These are phyloP conservation scores for Netelia virgata DNA, from an alignment of 2,888 invertebrate genomes.

Conservation along the genomic window DNA sequence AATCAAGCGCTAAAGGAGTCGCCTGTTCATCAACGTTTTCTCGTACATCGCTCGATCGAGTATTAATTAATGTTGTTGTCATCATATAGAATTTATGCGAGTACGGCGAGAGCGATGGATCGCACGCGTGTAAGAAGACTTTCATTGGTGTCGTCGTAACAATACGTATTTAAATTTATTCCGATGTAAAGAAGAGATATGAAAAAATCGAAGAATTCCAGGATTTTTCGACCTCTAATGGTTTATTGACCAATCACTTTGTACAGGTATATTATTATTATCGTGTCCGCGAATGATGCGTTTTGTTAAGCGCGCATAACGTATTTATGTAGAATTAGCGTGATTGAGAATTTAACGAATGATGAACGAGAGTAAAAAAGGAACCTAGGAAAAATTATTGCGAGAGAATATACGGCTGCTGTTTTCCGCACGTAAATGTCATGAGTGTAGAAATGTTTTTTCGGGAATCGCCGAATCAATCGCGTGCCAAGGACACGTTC, in stretches of 20 bases:
- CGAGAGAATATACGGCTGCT: constrained; percentile 7
- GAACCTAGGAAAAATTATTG: constrained; percentile 7
- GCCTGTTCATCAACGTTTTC: constrained; percentile 20
- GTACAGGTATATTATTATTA: constrained; percentile 34
- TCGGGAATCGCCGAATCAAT: constrained; percentile 13
- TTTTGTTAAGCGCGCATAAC: constrained; percentile 28
- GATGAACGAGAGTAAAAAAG: constrained; percentile 21
- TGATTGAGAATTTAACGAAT: constrained; percentile 16
- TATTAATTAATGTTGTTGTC: constrained; percentile 36
- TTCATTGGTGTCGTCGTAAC: constrained; percentile 41
- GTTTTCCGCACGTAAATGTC: not conserved
- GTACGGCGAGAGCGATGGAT: not conserved
- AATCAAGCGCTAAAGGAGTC: constrained; percentile 10
- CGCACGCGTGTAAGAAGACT: not conserved
- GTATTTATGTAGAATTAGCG: constrained; percentile 58
- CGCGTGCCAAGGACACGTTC: not conserved
- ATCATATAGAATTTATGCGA: constrained; percentile 28
- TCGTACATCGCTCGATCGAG: constrained; percentile 49
- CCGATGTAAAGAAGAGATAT: not conserved
- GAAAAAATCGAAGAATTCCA: not conserved
- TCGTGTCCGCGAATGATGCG: constrained; percentile 2
- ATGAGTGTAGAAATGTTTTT: constrained; percentile 8
- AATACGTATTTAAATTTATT: constrained; percentile 29
- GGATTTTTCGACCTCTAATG: constrained; percentile 19
- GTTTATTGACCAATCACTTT: constrained; percentile 30